Base-by-base conservation (phyloP, 2,888 invertebrate species). In the Cremastinae sp. region DNA sequence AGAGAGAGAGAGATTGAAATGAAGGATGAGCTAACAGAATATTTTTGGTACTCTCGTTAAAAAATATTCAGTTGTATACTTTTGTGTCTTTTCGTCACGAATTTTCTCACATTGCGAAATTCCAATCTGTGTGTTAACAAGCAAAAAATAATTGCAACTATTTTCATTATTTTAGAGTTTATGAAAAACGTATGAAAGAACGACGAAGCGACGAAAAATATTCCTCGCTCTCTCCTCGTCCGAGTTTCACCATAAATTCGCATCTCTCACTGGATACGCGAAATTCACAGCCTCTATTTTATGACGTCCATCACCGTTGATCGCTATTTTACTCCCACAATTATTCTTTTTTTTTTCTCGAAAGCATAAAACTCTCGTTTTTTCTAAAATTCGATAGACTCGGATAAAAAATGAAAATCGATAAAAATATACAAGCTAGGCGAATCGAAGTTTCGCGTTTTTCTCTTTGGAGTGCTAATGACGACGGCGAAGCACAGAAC, bases 401-500 rank as follows among this genome's bases (percentile, higher is more conserved):
- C n/a, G n/a, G 10, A 41, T 4, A 41, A 34, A 64, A 18, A 56
- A 66, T 56, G 38, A 49, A 36, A 47, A 58, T 58, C 12, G n/a
- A 47, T 16, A 36, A 56, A 14, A 56, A 8, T 41, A 34, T 16
- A 1, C n/a, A 45, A 16, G n/a, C n/a, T 7, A 16, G 4, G 56
- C 12, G 28, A 41, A 66, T 45, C 41, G 9, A 61, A 22, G 51
- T 51, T 12, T 38, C 53, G 53, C 4, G 34, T 18, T 53, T 49
- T 69, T 61, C 61, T 51, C 34, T 53, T 18, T 53, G 53, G 43
- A n/a, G 53, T 53, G 16, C 8, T 28, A 28, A 18, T 12, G 53
- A 20, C 41, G 45, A 62, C 36, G 45, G 43, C 53, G 53, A 69
- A 65, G 74, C 47, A 45, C 56, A 61, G 16, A 45, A 53, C 45